These are phyloP conservation scores for Lates calcarifer DNA, from an alignment of 2,113 vertebrate genomes.

Conservation along the genomic window DNA sequence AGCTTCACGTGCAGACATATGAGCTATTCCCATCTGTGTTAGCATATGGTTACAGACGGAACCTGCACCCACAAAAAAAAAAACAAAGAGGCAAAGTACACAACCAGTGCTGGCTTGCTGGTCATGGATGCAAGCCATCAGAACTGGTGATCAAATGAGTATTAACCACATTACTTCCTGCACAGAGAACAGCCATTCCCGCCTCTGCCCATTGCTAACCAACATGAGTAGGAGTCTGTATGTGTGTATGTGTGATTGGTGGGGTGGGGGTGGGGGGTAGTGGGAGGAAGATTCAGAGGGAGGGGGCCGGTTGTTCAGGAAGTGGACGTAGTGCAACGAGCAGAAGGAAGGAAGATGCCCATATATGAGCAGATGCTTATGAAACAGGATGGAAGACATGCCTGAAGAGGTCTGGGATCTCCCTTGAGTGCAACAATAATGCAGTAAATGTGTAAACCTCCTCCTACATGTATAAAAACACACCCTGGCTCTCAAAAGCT, in stretches of 20 bases:
- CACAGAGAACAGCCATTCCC: constrained; percentile 45
- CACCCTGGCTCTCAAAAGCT: not conserved
- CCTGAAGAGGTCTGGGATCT: constrained; percentile 56
- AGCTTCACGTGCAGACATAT: constrained; percentile 5
- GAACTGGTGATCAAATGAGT: constrained; percentile 62
- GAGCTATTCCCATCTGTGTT: constrained; percentile 24
- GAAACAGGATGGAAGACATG: constrained; percentile 74
- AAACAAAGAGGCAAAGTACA: not conserved
- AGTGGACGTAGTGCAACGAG: constrained; percentile 54
- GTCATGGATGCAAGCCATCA: constrained; percentile 42
- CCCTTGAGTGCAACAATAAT: constrained; percentile 44
- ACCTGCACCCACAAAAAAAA: not conserved
- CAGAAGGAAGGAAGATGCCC: constrained; percentile 73
- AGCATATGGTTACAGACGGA: constrained; percentile 22
- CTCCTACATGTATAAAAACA: constrained; percentile 43
- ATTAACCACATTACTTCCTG: constrained; percentile 76
- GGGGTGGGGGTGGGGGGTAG: not conserved
- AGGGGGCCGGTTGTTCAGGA: constrained; percentile 53
- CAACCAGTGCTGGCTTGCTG: constrained; percentile 23
- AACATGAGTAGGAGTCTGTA: constrained; percentile 58
- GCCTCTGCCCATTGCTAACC: constrained; percentile 47
- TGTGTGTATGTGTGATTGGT: constrained; percentile 17
- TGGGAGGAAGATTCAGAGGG: not conserved
- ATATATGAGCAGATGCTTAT: constrained; percentile 78
- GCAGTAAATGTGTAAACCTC: constrained; percentile 58